Evolutionary conservation across 2,113 vertebrate species (phyloP).

Genomic region (Zapornia atra): DNA sequence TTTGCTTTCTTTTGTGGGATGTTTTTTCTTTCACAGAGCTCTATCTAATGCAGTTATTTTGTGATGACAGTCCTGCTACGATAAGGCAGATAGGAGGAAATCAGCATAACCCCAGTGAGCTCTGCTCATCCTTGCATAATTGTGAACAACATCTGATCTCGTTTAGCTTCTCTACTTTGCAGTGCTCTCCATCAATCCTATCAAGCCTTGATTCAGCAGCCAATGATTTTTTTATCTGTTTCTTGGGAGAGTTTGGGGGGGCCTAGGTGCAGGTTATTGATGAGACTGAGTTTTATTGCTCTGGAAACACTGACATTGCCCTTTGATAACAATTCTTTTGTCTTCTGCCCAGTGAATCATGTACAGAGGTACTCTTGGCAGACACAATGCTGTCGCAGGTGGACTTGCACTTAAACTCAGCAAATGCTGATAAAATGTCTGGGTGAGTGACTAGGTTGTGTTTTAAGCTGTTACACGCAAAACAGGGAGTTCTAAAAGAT

Average conservation of each 20-base stretch:
- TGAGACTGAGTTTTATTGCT: conserved; percentile 35
- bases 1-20: neutral
- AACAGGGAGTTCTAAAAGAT: neutral
- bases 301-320: neutral
- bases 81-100: neutral
- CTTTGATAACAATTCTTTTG: conserved; percentile 21
- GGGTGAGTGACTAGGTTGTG: neutral
- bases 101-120: neutral
- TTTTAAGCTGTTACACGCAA: neutral
- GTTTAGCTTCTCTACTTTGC: neutral
- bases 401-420: neutral
- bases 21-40: neutral
- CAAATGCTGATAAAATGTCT: neutral
- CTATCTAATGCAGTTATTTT: neutral
- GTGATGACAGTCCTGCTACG: neutral
- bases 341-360: neutral
- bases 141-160: neutral
- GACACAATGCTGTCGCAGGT: neutral
- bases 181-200: neutral
- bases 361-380: neutral
- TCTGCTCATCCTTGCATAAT: neutral
- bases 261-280: neutral
- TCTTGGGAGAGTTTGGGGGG: neutral
- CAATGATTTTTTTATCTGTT: conserved; percentile 22
- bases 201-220: conserved; percentile 12